Base-by-base conservation (phyloP, 2,888 invertebrate genomes). In the Cephus runcator region DNA sequence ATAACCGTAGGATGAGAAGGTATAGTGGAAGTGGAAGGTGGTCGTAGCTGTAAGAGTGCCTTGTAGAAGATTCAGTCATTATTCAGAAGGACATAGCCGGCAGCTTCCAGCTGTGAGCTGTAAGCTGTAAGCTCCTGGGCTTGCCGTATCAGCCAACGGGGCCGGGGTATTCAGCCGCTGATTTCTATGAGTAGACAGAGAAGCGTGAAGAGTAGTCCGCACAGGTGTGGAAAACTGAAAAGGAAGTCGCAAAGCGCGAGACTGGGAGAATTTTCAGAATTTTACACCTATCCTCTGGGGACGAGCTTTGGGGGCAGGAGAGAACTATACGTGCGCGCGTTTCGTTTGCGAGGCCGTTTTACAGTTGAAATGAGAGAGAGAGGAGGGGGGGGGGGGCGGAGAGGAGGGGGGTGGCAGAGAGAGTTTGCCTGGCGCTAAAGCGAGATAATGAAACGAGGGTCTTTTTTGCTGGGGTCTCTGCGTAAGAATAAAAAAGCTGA, bases 391-490 rank as follows among this genome's bases (percentile, higher is more conserved):
- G 31, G 31, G 33, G 4, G 69, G 12, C 1, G 12, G 3, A 12
- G 4, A 12, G 1, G 69, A 12, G 71, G 31, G 31, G 1, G 35
- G 3, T 35, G 11, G 31, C 77, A 74, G 35, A 77, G 35, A 77
- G 77, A 77, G 75, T 69, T 40, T 34, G 23, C 73, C 36, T 75
- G 35, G 75, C 75, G 75, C 75, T 56, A 31, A 77, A 75, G 77
- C 75, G 77, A 69, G 77, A 77, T 77, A 77, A 77, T 77, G 77
- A 77, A 77, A 77, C 77, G 75, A 75, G 74, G 23, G 69, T 75
- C 75, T 73, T 77, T 77, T 77, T 77, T 77, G 71, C 77, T 34
- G 69, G 71, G 12, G 31, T 34, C 34, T 71, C 69, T 73, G 75
- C 31, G 33, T 71, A 31, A 11, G 71, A 71, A 71, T 71, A 34